Base-by-base conservation (phyloP, 2,113 vertebrate genomes). In the Diglossa brunneiventris region DNA sequence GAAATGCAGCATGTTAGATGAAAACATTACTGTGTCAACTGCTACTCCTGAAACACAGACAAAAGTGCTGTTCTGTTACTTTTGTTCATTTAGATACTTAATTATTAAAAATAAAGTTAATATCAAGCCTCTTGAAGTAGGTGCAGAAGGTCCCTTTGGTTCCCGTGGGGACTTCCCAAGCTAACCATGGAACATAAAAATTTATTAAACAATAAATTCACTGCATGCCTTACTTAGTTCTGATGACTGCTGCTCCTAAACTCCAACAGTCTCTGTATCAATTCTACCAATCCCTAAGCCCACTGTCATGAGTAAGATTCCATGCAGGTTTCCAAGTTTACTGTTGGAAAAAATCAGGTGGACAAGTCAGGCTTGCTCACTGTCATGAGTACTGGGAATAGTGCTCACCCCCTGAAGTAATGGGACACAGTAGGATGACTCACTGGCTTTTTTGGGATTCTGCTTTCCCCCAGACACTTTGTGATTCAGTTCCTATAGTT, bases 401-500 rank as follows among this genome's bases (percentile, higher is more conserved):
- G 30, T 84, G 75, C 70, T 94, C 35, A 49, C 73, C 41, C 61
- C 74, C 42, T 35, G 79, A 96, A 95, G 92, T 74, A 96, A 63
- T 8, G 73, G 91, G 87, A 75, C 7, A 16, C 83, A 92, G 67
- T 73, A 42, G 82, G 63, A 94, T 97, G 97, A 98, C 88, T 98
- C 97, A 97, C 58, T 75, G 84, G 39, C 91, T 96, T 97, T 97
- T 97, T 96, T 92, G 67, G 82, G 76, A 79, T 84, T 94, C 70
- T 70, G 14, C 15, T 95, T 96, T 94, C 83, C 62, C 86, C 39
- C 28, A 35, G 83, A 39, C 73, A 27, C 92, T 95, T 96, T n/a
- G 50, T 66, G 93, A 91, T 97, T 95, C 93, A 93, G 77, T 93
- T 89, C 70, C 61, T 93, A 31, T 59, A 55, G 42, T 16, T 86